A percentile compares a stretch with the other conserved stretches of the same genome.
These are phyloP conservation scores for Balanococcus diminutus DNA, from an alignment of 2,888 invertebrate species.

Conservation along the genomic window DNA sequence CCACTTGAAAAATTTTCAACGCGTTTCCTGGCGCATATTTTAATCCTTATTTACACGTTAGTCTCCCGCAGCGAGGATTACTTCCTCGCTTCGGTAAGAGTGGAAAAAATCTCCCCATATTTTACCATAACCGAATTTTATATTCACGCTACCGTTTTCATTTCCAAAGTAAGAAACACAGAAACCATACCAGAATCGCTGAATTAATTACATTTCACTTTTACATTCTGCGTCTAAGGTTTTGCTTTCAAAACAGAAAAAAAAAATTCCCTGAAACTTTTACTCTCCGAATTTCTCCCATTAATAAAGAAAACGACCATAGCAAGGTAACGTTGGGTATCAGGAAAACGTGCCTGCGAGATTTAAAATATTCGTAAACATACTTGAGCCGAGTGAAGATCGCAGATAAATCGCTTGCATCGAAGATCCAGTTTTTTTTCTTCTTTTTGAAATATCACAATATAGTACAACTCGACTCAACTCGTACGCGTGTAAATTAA, in stretches of 20 bases:
- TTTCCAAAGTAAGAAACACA: neutral
- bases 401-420: neutral
- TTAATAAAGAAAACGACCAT: neutral
- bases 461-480: too few relatives aligned
- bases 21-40: neutral
- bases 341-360: neutral
- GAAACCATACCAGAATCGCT: neutral
- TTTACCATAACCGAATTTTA: neutral
- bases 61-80: neutral
- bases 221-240: neutral
- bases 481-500: neutral
- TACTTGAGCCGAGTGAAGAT: neutral
- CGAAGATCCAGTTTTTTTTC: neutral
- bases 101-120: neutral
- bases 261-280: neutral
- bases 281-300: slow-evolving; percentile 1
- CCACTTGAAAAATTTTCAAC: slow-evolving; percentile 19
- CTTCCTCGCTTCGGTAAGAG: neutral
- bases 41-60: slow-evolving; percentile 35
- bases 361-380: neutral
- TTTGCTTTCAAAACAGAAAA: neutral
- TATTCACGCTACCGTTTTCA: neutral
- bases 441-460: neutral
- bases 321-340: neutral
- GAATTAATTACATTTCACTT: neutral